Base-by-base conservation (phyloP, 2,797 vertebrate species). In the Smutsia temminckii region DNA sequence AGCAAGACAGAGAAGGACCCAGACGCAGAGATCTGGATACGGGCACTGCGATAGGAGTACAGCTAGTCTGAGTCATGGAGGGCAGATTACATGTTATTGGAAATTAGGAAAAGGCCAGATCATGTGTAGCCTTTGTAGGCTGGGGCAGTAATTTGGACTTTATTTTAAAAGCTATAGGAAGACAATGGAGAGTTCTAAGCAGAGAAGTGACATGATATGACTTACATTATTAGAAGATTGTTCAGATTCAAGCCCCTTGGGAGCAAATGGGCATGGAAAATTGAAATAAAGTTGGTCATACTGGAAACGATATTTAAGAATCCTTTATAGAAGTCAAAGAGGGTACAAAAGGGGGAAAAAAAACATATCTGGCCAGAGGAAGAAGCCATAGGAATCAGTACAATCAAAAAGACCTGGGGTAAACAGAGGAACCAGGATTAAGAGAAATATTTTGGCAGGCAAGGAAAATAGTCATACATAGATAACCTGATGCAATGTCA, bases 101-200 rank as follows among this genome's bases (percentile, higher is more conserved):
- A 95, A 86, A 79, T 32, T 80, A 74, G 12, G 20, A 59, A 84
- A 93, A 78, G 14, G 34, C 32, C 34, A 89, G 25, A 61, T 74
- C 23, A 79, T 27, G 0, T 84, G 40, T 61, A 37, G 51, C 11
- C 29, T 66, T 84, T 49, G 37, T 42, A 85, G 8, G 27, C 40
- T 32, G 20, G 40, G 40, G 20, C n/a, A 64, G 57, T 37, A 92
- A 84, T 64, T 49, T 59, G 8, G 4, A 42, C 63, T 75, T 80
- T 40, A 71, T 88, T 87, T 93, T 53, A 71, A 93, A 92, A 93
- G 51, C n/a, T 66, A 59, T 34, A 13, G 49, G 18, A 93, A 91
- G 51, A 88, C 61, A 55, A 20, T 77, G n/a, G 77, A 61, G 57
- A 89, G 46, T 81, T 23, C 25, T 46, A 93, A 92, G 27, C 6